Evolutionary conservation across 1,140 invertebrate species (phyloP).

Genomic region (Zophobas atratus): DNA sequence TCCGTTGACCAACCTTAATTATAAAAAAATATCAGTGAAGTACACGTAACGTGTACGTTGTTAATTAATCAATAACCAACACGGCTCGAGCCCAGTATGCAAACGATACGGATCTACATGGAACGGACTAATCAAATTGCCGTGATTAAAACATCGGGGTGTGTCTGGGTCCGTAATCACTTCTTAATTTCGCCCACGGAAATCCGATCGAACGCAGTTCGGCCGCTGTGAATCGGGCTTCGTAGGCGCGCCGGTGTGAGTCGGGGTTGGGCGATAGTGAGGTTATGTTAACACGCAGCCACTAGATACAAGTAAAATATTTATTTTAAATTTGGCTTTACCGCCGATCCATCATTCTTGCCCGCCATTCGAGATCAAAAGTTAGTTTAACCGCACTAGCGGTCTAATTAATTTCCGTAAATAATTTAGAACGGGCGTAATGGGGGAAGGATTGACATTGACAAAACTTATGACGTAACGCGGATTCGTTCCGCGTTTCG

Average conservation of each 20-base stretch:
- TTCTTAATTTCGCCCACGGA: constrained; percentile 18
- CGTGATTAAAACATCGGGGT: constrained; percentile 17
- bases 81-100: background rate
- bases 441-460: no score
- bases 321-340: no score
- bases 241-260: no score
- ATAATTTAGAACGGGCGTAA: background rate
- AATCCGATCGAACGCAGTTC: background rate
- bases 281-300: no score
- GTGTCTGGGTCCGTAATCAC: constrained; percentile 15
- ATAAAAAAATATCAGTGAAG: constrained; percentile 25
- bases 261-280: no score
- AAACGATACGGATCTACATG: constrained; percentile 23
- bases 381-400: background rate
- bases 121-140: constrained; percentile 32
- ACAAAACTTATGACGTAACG: no score
- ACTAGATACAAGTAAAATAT: no score
- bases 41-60: background rate
- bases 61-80: constrained; percentile 32
- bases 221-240: background rate
- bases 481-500: no score
- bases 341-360: no score
- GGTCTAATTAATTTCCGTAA: background rate
- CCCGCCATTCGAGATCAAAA: no score
- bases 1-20: constrained; percentile 27